Base-by-base conservation (phyloP, 23 tunicate genomes). In the Aplidium turbinatum region DNA sequence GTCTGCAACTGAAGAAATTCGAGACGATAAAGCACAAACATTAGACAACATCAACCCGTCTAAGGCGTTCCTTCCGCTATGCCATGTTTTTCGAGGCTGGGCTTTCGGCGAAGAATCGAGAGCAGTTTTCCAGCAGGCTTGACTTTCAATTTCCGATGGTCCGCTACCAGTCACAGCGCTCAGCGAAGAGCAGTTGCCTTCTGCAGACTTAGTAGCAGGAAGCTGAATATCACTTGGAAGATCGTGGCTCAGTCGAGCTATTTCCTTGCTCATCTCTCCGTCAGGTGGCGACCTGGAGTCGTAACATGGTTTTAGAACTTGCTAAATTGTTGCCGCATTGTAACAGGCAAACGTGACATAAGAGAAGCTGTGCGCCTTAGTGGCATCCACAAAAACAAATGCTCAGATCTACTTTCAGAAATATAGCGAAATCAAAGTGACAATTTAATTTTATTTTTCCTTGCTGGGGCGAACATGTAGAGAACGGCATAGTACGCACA, bases 231-330 rank as follows among this genome's bases (percentile, higher is more conserved):
- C 87, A 19, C 78, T 74, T 6, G 85, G 85, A n/a, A 90, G 80
- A 47, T 78, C 84, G 54, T 90, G 85, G 39, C 85, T 67, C 33
- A 90, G 84, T 1, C 75, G 86, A 0, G 96, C 87, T 2, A 88
- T 81, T 35, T 88, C 80, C 19, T 67, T 75, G 35, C 96, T 82
- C 79, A 88, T 88, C 54, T 88, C 96, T 19, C 96, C 96, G 60
- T 88, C 96, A 7, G 96, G 87, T 4, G 96, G 96, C 27, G 96
- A 88, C 35, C 96, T 82, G 57, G n/a, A n/a, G n/a, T n/a, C n/a
- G n/a, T n/a, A n/a, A n/a, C n/a, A n/a, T n/a, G n/a, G n/a, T n/a
- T n/a, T n/a, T n/a, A n/a, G n/a, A n/a, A n/a, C n/a, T n/a, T n/a
- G n/a, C n/a, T n/a, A n/a, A n/a, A n/a, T n/a, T n/a, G n/a, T n/a